These are phyloP conservation scores for Rattus rattus DNA, from an alignment of 2,113 vertebrate genomes.

Conservation along the genomic window DNA sequence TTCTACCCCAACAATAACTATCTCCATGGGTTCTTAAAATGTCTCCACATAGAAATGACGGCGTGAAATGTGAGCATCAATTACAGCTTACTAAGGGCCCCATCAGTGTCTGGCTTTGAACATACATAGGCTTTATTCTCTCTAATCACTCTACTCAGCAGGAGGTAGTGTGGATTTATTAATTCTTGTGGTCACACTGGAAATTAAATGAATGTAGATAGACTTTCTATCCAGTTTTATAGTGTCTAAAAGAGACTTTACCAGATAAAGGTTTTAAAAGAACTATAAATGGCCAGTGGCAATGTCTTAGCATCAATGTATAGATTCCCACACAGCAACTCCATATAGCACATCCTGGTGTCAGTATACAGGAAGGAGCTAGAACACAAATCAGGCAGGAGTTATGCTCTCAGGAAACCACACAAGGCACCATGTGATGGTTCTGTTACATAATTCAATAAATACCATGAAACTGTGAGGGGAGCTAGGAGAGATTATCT, in stretches of 20 bases:
- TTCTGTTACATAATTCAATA: not conserved
- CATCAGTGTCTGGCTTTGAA: not conserved
- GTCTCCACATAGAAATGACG: not conserved
- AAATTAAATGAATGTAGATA: not conserved
- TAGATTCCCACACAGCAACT: not conserved
- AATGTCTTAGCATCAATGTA: fast-evolving
- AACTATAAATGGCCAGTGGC: not conserved
- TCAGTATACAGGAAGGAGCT: fast-evolving
- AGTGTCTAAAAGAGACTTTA: not conserved
- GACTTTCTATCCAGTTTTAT: not conserved
- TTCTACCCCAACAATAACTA: not conserved
- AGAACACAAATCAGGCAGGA: not conserved
- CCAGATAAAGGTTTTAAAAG: not conserved
- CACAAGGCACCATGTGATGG: not conserved
- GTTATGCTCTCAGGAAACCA: not conserved
- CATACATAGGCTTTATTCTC: not conserved
- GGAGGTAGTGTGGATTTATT: not conserved
- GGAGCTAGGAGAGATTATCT: not conserved
- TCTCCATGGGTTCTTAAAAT: not conserved
- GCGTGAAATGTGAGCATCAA: not conserved
- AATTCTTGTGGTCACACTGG: not conserved
- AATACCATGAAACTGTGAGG: not conserved
- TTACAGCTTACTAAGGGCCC: not conserved
- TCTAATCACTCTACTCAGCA: not conserved
- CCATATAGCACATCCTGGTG: fast-evolving